Conservation (phyloP, 1,140 invertebrate genomes). For the Mesaphorura yosii region DNA sequence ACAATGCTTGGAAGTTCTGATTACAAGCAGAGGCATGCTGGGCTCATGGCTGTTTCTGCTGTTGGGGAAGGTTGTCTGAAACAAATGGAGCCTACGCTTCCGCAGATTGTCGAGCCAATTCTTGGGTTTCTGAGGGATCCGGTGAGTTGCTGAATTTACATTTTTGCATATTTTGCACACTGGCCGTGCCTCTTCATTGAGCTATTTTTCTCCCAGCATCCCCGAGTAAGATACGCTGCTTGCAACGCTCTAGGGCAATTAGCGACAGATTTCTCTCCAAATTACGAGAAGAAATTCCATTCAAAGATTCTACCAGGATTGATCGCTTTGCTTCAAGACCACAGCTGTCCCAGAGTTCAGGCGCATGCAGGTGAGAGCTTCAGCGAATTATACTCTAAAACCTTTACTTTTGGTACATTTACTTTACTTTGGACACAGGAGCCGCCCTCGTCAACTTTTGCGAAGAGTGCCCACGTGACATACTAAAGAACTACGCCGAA, state of each 20-base stretch:
- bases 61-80: constrained; percentile 97
- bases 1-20: constrained; percentile 71
- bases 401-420: too few relatives aligned
- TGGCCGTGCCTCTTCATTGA: constrained; percentile 3
- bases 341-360: constrained; percentile 85
- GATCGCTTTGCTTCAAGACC: constrained; percentile 79
- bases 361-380: constrained; percentile 58
- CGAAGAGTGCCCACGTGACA: constrained; percentile 93
- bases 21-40: constrained; percentile 83
- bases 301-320: constrained; percentile 83
- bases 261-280: constrained; percentile 94
- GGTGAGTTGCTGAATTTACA: constrained; percentile 40
- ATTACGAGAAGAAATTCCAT: constrained; percentile 96
- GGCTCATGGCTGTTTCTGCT: constrained; percentile 94
- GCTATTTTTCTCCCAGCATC: constrained; percentile 49
- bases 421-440: constrained; percentile 31
- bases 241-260: constrained; percentile 99
- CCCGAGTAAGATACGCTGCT: constrained; percentile 85
- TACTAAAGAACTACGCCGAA: constrained; percentile 80
- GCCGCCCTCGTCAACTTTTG: constrained; percentile 98
- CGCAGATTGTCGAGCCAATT: constrained; percentile 79
- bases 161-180: constrained; percentile 2
- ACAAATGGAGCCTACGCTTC: constrained; percentile 89
- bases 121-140: constrained; percentile 77
- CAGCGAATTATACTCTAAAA: too few relatives aligned